These are phyloP conservation scores for Pristionchus exspectatus DNA, from an alignment of 2,888 invertebrate species.

Conservation along the genomic window DNA sequence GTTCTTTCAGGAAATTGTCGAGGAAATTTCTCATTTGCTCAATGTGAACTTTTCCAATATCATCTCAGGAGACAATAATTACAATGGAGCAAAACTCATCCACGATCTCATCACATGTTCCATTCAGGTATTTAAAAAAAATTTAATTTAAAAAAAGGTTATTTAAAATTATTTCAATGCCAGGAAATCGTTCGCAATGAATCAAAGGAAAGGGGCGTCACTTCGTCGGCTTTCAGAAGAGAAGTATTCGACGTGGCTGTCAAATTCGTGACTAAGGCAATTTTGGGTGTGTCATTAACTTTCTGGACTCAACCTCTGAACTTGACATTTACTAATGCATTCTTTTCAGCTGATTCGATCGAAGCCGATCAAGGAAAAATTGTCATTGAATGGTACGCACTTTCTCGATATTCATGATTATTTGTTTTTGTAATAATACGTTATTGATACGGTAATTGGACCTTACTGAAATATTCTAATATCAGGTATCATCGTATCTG, in stretches of 20 bases:
- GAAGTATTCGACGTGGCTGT: constrained; percentile 1
- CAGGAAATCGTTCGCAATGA: constrained; percentile 38
- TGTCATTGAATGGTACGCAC: neutral
- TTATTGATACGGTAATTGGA: too few relatives aligned
- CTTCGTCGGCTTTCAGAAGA: neutral
- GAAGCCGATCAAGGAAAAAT: neutral
- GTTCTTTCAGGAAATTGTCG: neutral
- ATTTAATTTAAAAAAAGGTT: neutral
- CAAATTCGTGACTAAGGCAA: neutral
- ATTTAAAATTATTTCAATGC: neutral
- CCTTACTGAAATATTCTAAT: neutral
- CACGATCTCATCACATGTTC: neutral
- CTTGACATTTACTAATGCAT: neutral
- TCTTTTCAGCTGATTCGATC: neutral
- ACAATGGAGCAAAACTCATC: neutral
- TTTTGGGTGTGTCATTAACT: neutral
- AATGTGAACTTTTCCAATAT: neutral
- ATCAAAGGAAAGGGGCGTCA: too few relatives aligned
- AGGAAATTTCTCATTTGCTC: neutral
- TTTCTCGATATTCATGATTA: neutral
- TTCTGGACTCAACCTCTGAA: neutral
- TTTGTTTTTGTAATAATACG: neutral
- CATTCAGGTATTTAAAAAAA: neutral
- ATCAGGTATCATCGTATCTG: constrained; percentile 3
- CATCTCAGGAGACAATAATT: neutral